Evolutionary conservation across 2,888 invertebrate genomes (phyloP).

Genomic region (Clusia tigrina): DNA sequence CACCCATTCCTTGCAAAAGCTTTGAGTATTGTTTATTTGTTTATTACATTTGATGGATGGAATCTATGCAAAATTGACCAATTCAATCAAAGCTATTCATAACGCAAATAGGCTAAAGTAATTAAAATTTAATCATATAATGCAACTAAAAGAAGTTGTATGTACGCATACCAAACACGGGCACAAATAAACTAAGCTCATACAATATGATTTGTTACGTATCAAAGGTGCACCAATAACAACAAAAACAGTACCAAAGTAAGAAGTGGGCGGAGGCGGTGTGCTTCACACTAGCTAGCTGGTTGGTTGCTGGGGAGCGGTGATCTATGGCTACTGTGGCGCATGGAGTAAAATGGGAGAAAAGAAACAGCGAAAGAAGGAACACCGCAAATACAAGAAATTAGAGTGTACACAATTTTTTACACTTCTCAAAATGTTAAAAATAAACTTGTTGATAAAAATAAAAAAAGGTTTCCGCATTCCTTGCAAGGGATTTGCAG

Average conservation of each 20-base stretch:
- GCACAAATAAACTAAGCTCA: too few relatives aligned
- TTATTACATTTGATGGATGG: conserved; percentile 11
- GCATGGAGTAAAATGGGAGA: conserved; percentile 32
- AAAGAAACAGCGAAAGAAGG: conserved; percentile 35
- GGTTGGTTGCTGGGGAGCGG: background rate
- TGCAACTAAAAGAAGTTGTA: too few relatives aligned
- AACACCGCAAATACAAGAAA: conserved; percentile 12
- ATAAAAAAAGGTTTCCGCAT: conserved; percentile 18
- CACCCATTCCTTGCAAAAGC: background rate
- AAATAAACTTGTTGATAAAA: conserved; percentile 59
- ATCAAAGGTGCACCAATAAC: too few relatives aligned
- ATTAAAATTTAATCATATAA: too few relatives aligned
- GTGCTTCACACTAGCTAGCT: background rate
- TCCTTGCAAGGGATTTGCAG: background rate
- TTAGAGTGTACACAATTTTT: conserved; percentile 34
- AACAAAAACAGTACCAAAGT: background rate
- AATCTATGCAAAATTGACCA: too few relatives aligned
- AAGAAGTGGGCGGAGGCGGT: too few relatives aligned
- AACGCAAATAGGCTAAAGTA: too few relatives aligned
- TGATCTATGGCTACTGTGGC: conserved; percentile 14
- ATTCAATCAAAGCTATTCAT: too few relatives aligned
- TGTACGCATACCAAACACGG: too few relatives aligned
- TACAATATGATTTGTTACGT: too few relatives aligned
- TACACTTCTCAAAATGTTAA: conserved; percentile 39
- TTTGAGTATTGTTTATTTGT: background rate